These are phyloP conservation scores for Neomicropteryx cornuta DNA, from an alignment of 1,140 invertebrate species.

Conservation along the genomic window DNA sequence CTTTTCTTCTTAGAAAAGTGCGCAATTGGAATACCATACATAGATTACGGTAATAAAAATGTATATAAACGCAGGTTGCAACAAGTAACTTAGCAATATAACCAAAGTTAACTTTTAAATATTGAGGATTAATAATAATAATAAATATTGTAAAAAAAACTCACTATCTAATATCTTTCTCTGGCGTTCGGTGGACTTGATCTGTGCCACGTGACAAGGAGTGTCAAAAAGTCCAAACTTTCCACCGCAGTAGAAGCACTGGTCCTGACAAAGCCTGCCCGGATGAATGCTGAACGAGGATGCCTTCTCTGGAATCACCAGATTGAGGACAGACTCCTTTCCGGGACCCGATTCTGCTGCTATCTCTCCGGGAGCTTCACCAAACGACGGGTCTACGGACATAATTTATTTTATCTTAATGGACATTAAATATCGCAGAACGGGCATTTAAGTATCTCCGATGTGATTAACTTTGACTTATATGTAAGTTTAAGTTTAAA, in stretches of 20 bases:
- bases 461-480: too few species aligned
- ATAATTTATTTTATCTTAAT: too few species aligned
- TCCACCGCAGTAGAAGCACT: slow-evolving; percentile 74
- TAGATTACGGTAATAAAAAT: too few species aligned
- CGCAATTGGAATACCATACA: too few species aligned
- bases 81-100: neutral
- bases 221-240: slow-evolving; percentile 77
- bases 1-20: too few species aligned
- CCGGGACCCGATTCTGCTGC: slow-evolving; percentile 41
- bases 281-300: slow-evolving; percentile 78
- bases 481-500: too few species aligned
- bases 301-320: slow-evolving; percentile 76
- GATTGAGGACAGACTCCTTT: slow-evolving; percentile 47
- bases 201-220: slow-evolving; percentile 73
- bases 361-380: slow-evolving; percentile 25
- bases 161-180: slow-evolving; percentile 62
- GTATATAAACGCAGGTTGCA: too few species aligned
- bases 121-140: neutral
- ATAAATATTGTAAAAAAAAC: slow-evolving; percentile 10
- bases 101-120: neutral
- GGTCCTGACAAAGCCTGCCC: slow-evolving; percentile 62
- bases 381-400: slow-evolving; percentile 24
- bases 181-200: slow-evolving; percentile 66
- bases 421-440: too few species aligned
- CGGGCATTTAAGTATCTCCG: too few species aligned